These are phyloP conservation scores for Hypanus sabinus DNA, from an alignment of 2,113 vertebrate species.

Conservation along the genomic window DNA sequence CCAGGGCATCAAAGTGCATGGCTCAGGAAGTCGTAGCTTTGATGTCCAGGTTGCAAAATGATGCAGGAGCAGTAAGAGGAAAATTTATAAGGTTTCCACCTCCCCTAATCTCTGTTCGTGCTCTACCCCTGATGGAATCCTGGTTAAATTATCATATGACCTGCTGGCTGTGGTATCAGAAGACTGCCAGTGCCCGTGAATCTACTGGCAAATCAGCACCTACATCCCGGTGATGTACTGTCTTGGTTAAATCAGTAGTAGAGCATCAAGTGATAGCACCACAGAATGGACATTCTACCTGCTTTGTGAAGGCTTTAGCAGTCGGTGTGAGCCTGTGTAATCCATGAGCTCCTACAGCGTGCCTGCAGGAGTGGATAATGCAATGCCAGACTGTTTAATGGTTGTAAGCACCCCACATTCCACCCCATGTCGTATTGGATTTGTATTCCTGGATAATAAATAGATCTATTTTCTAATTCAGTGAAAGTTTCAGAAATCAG, in stretches of 20 bases:
- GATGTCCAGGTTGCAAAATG: neutral
- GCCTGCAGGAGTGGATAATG: neutral
- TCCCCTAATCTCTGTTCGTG: neutral
- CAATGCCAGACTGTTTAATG: neutral
- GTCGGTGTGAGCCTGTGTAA: neutral
- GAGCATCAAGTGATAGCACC: neutral
- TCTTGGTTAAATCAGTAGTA: neutral
- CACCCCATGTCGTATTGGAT: neutral
- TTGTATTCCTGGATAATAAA: neutral
- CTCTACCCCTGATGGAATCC: neutral
- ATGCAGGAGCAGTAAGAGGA: neutral
- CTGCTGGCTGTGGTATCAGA: neutral
- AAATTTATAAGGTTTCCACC: neutral
- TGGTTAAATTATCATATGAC: neutral
- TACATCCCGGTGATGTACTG: neutral
- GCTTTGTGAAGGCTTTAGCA: neutral
- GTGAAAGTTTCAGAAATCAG: neutral
- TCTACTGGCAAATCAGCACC: neutral
- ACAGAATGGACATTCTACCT: neutral
- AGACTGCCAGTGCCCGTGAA: neutral
- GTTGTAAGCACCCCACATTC: neutral
- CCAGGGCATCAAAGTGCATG: neutral
- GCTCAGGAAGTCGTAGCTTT: neutral
- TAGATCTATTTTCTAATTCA: neutral
- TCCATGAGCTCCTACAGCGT: neutral